phyloP scores from a whole-genome alignment of 1,140 invertebrate species.

The Drosophila rufa region DNA sequence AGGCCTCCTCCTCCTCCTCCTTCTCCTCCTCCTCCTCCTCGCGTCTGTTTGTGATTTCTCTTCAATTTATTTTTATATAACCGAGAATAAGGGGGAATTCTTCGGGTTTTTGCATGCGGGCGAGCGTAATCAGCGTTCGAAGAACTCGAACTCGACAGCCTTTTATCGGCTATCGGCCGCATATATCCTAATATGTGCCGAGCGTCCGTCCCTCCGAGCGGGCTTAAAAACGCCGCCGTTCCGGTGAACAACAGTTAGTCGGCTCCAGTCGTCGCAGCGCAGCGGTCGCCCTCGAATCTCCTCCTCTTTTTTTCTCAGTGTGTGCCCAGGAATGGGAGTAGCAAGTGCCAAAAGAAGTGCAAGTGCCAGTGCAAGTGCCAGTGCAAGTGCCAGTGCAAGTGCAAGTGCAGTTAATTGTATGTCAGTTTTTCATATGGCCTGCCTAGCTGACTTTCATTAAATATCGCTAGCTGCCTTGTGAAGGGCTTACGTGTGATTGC shows the following conservation, averaged over 20 bases:
- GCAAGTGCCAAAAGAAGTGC: neutral
- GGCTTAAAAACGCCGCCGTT: constrained; percentile 21
- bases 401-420: constrained; percentile 53
- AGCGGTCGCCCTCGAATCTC: neutral
- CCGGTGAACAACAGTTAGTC: constrained; percentile 21
- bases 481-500: constrained; percentile 83
- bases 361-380: neutral
- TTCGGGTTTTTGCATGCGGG: constrained; percentile 24
- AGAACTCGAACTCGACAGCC: neutral
- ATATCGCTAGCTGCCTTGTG: constrained; percentile 84
- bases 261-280: constrained; percentile 7
- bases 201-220: neutral
- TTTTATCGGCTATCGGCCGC: constrained; percentile 16
- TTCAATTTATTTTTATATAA: constrained; percentile 12
- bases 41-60: neutral
- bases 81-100: constrained; percentile 12
- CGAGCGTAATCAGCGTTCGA: constrained; percentile 17
- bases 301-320: neutral
- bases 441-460: constrained; percentile 64
- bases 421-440: constrained; percentile 80
- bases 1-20: neutral
- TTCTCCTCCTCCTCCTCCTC: too few relatives aligned
- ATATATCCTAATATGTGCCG: constrained; percentile 19
- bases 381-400: constrained; percentile 2
- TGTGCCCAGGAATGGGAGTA: neutral